Evolutionary conservation across 2,888 invertebrate species (phyloP).

Genomic region (Punctoribates punctum): DNA sequence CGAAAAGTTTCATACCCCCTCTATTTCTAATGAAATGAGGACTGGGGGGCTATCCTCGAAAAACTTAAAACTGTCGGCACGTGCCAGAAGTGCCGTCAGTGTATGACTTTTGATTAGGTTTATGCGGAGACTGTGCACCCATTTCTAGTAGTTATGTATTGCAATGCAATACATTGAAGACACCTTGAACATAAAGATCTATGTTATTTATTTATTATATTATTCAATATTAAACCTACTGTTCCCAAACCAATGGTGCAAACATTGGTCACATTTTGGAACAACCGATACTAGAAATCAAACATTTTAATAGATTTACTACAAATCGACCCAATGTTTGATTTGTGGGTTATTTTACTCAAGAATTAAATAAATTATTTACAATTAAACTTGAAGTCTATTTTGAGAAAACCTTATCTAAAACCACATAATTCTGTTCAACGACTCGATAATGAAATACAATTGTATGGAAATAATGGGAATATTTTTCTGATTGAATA

Average conservation of each 20-base stretch:
- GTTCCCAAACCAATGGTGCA: not conserved
- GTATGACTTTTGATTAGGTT: slow-evolving; percentile 2
- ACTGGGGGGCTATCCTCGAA: not conserved
- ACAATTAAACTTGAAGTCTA: not conserved
- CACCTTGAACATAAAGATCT: too few relatives aligned
- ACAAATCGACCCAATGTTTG: too few relatives aligned
- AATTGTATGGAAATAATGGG: not conserved
- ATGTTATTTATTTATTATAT: too few relatives aligned
- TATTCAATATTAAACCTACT: too few relatives aligned
- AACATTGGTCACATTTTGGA: not conserved
- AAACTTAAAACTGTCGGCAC: slow-evolving; percentile 12
- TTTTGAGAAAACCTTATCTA: not conserved
- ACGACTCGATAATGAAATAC: not conserved
- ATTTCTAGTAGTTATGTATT: too few relatives aligned
- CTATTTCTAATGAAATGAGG: not conserved
- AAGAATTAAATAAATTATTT: too few relatives aligned
- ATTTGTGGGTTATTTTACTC: too few relatives aligned
- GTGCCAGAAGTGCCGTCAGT: not conserved
- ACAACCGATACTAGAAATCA: not conserved
- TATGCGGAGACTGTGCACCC: too few relatives aligned
- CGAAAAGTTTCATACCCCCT: slow-evolving; percentile 2
- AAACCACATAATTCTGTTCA: not conserved
- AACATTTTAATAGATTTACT: not conserved
- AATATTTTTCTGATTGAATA: too few relatives aligned
- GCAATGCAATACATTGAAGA: too few relatives aligned